phyloP scores from a whole-genome alignment of 2,888 invertebrate species.

The Melanophora roralis region DNA sequence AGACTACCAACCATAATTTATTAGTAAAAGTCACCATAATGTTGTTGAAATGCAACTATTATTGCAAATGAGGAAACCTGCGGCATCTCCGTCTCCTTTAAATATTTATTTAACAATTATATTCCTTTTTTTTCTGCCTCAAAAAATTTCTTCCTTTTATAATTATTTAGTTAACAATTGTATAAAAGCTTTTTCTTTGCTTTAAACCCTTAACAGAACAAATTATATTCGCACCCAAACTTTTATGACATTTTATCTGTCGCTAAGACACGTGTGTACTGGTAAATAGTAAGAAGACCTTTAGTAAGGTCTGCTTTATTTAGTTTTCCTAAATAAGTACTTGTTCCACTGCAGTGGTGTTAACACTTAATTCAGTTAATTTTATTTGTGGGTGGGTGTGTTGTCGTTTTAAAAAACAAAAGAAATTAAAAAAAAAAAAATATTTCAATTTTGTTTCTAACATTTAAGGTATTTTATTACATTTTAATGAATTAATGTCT shows the following conservation, averaged over 20 bases:
- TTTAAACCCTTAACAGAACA: not conserved
- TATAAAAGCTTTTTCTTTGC: not conserved
- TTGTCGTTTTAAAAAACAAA: no score
- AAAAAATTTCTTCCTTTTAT: not conserved
- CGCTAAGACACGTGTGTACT: not conserved
- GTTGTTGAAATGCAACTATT: no score
- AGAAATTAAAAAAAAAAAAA: not conserved
- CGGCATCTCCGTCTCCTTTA: no score
- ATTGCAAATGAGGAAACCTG: no score
- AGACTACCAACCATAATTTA: no score
- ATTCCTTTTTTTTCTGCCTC: no score
- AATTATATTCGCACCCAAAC: not conserved
- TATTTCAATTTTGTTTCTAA: not conserved
- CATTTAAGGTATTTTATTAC: slow-evolving; percentile 50
- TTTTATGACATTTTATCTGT: not conserved
- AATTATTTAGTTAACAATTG: not conserved
- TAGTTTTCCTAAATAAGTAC: not conserved
- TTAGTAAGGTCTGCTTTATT: not conserved
- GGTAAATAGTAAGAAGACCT: not conserved
- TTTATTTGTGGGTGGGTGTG: slow-evolving; percentile 14
- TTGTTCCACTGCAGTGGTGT: not conserved
- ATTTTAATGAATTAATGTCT: slow-evolving; percentile 60
- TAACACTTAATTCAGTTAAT: slow-evolving; percentile 7
- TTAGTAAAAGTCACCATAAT: no score
- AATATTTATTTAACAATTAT: no score